Base-by-base conservation (phyloP, 2,797 vertebrate species). In the Dendrocincla tyrannina region DNA sequence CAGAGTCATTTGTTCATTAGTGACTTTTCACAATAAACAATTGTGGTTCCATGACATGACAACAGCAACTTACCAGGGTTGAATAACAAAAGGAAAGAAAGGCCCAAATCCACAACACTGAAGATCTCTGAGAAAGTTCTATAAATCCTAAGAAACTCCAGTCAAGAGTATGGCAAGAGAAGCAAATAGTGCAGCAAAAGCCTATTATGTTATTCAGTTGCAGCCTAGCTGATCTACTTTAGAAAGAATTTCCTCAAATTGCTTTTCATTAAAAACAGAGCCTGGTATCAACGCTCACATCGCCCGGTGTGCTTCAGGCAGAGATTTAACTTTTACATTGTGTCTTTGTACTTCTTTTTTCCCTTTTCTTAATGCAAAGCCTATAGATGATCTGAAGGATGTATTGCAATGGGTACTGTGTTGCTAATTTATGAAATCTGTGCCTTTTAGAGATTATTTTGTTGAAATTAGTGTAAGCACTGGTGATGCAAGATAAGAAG, bases 21-120 rank as follows among this genome's bases (percentile, higher is more conserved):
- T 96, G 97, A 98, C 98, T 98, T 99, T 98, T 98, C 98, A 98
- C 98, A 98, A 98, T 98, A 98, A 99, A 98, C 98, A 98, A 94
- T 97, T 98, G 98, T 96, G 97, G 95, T 97, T 96, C 96, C 94
- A 95, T 97, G 96, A 97, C 97, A 97, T 97, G 95, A 95, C 83
- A 96, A 93, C 74, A 95, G 97, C 97, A 94, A 96, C 88, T 94
- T 94, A 68, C 87, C 96, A 81, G 60, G 42, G 42, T 76, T 44
- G 78, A 76, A 64, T 30, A 62, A 87, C 56, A 80, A 86, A 75
- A 85, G 59, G 75, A 86, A 92, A 67, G 44, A 63, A 86, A 85
- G 13, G 10, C 46, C 53, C 69, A 90, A 75, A 88, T 49, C 20
- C 63, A 58, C 33, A 74, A 75, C 24, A 60, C 59, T 72, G 58